phyloP scores from a whole-genome alignment of 2,113 vertebrate species.

The Rhombomys opimus region DNA sequence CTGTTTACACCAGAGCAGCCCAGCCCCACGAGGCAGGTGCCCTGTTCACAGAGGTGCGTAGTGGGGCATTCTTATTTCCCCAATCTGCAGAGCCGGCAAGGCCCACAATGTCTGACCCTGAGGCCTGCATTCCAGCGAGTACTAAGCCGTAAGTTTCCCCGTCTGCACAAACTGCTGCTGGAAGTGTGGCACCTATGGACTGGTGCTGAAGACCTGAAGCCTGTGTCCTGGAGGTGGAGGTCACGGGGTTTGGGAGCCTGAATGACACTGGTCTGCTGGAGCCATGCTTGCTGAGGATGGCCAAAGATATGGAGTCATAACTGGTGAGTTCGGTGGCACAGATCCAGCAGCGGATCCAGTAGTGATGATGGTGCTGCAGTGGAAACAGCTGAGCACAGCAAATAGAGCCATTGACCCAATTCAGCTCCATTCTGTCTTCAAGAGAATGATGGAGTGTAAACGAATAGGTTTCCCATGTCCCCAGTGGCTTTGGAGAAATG shows the following conservation, averaged over 20 bases:
- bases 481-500: conserved; percentile 73
- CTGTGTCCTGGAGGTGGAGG: neutral
- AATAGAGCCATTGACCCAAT: conserved; percentile 86
- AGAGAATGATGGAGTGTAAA: conserved; percentile 85
- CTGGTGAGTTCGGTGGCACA: conserved; percentile 83
- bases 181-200: neutral
- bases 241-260: neutral
- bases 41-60: neutral
- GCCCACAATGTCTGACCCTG: neutral
- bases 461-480: conserved; percentile 74
- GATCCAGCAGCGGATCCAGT: conserved; percentile 84
- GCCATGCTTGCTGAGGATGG: conserved; percentile 73
- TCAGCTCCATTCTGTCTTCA: conserved; percentile 81
- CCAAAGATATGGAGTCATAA: conserved; percentile 84
- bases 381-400: conserved; percentile 87
- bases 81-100: neutral
- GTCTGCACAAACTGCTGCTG: neutral
- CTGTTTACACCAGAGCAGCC: neutral
- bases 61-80: neutral
- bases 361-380: conserved; percentile 79
- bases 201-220: neutral
- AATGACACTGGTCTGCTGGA: conserved; percentile 50
- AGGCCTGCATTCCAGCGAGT: too few relatives aligned
- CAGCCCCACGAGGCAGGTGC: neutral
- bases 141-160: neutral